Evolutionary conservation across 2,888 invertebrate genomes (phyloP), one percentile per base, ranked within the genome.

Genomic region (Caenorhabditis angaria): DNA sequence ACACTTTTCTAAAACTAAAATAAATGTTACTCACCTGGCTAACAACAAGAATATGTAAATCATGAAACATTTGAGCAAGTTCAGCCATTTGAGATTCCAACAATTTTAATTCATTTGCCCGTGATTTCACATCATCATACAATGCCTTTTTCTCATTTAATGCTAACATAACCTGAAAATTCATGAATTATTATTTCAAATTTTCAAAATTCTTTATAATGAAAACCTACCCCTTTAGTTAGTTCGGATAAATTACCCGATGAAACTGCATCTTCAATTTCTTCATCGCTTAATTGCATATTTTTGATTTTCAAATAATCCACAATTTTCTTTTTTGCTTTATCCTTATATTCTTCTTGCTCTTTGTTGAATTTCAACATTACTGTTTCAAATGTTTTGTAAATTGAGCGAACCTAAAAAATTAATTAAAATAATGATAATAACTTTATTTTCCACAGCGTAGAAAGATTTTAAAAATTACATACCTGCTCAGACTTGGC

Each of bases 311-410:
- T 73, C 12, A 78, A 32, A 50, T 70, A 73, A 20, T 75, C 66
- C 0, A 60, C 58, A 27, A 76, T 78, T 54, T 73, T 75, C 41
- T 62, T 65, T 24, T 65, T 65, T 12, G 70, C 70, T 18, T 76
- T 78, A 20, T 70, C 66, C 29, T 68, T 68, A 51, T 78, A 78
- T 32, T 76, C 78, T 32, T 64, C 67, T 35, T 78, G 78, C 35
- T 78, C 78, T 12, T 55, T 66, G 35, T 78, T 76, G 61, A 73
- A 78, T 25, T 73, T 76, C 6, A 63, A 20, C 69, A 70, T 65
- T 2, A 61, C 48, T 2, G 63, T 69, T 53, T 69, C 74, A 14
- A 74, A 65, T 2, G 65, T 62, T 28, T 65, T 73, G 62, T 59
- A 68, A 14, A 73, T 73, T n/a, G 68, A 28, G 0, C 65, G 55